A percentile compares a stretch with the other conserved stretches of the same genome.
These are phyloP conservation scores for Lycopodina hypogea DNA, from an alignment of 37 sponge, comb jelly and placozoan species.

Conservation along the genomic window DNA sequence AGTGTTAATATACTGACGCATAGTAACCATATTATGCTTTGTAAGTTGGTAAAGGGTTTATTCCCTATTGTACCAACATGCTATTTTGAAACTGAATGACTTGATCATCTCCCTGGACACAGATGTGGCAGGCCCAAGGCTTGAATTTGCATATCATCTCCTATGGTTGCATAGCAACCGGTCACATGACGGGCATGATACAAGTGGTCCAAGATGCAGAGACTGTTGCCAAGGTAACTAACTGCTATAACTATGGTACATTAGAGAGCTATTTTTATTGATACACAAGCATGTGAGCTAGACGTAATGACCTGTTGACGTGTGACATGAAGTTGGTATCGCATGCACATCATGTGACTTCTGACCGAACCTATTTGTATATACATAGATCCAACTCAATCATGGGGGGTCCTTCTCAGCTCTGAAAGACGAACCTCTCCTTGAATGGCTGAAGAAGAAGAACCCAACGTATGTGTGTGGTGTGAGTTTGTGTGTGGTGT, in stretches of 20 bases:
- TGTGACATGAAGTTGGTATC: neutral
- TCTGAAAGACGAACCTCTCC: constrained; percentile 79
- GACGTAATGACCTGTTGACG: neutral
- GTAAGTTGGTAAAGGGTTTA: too few relatives aligned
- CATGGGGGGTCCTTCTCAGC: constrained; percentile 71
- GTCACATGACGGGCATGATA: constrained; percentile 82
- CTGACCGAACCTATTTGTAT: neutral
- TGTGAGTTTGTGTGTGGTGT: too few relatives aligned
- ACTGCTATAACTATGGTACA: neutral
- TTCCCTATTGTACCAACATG: too few relatives aligned
- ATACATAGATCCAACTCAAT: constrained; percentile 65
- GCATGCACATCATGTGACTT: too few relatives aligned
- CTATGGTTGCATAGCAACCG: constrained; percentile 96
- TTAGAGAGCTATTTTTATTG: neutral
- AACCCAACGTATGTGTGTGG: constrained; percentile 74
- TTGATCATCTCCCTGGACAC: too few relatives aligned
- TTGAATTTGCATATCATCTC: constrained; percentile 86
- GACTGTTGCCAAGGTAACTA: constrained; percentile 82
- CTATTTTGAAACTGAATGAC: too few relatives aligned
- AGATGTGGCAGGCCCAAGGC: constrained; percentile 84
- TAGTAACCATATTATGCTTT: too few relatives aligned
- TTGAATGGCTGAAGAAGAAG: constrained; percentile 77
- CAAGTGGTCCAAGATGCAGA: constrained; percentile 90
- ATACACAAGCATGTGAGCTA: neutral
- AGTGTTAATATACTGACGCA: neutral